phyloP scores from a whole-genome alignment of 2,888 invertebrate genomes.

The Meiosimyza decipiens region DNA sequence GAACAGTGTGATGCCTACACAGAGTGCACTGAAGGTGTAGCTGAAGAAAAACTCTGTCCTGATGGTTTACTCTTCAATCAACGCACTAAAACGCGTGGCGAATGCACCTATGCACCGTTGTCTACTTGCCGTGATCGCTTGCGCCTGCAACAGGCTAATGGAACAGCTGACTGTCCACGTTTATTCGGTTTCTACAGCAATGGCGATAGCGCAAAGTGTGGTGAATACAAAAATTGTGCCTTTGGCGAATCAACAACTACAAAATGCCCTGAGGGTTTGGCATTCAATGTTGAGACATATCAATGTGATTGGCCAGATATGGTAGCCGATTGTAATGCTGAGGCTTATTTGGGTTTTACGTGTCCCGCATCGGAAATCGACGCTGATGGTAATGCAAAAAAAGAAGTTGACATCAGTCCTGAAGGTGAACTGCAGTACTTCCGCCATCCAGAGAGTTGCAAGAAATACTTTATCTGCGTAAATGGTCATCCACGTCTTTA shows the following conservation, averaged over 20 bases:
- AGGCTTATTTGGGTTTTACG: constrained; percentile 80
- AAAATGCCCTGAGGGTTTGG: constrained; percentile 86
- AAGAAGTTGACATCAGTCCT: constrained; percentile 56
- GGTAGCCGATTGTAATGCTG: constrained; percentile 81
- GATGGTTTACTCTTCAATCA: constrained; percentile 84
- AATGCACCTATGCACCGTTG: constrained; percentile 86
- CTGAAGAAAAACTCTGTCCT: constrained; percentile 80
- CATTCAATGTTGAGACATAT: constrained; percentile 78
- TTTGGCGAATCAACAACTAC: constrained; percentile 79
- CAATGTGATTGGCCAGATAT: constrained; percentile 91
- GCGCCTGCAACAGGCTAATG: constrained; percentile 69
- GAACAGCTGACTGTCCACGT: constrained; percentile 80
- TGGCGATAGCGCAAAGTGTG: constrained; percentile 76
- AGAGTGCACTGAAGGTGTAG: constrained; percentile 77
- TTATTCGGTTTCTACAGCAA: constrained; percentile 74
- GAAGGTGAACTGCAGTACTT: constrained; percentile 65
- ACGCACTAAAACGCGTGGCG: constrained; percentile 69
- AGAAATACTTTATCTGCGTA: constrained; percentile 83
- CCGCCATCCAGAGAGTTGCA: constrained; percentile 76
- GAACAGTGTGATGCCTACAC: constrained; percentile 81
- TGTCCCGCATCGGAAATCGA: constrained; percentile 69
- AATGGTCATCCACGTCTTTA: constrained; percentile 79
- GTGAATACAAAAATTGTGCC: constrained; percentile 84
- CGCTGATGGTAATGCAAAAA: constrained; percentile 55
- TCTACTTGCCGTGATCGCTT: constrained; percentile 80